Conservation (phyloP, 53 echinoderm and acorn worm species). For the Zoroaster sp. region DNA sequence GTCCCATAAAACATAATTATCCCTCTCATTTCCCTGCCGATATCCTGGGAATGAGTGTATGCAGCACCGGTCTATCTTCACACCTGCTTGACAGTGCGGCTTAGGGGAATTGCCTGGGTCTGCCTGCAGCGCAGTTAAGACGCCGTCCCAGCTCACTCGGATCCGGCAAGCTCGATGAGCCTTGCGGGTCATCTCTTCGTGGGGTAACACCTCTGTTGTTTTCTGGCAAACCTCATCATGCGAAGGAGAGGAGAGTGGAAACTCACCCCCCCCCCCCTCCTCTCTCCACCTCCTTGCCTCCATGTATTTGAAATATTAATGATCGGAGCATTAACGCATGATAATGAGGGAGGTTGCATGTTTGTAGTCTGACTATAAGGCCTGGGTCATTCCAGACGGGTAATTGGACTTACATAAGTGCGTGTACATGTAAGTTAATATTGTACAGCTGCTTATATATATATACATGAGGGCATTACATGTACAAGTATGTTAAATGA, state of each 20-base stretch:
- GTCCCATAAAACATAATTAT: neutral
- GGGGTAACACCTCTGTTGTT: conserved; percentile 5
- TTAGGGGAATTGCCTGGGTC: conserved; percentile 37
- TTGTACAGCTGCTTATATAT: too few species aligned
- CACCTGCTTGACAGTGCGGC: neutral
- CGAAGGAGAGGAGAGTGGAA: neutral
- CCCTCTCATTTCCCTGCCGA: neutral
- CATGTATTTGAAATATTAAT: conserved; percentile 38
- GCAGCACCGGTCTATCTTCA: conserved; percentile 8
- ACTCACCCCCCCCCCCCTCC: neutral
- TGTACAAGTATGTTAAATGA: too few species aligned
- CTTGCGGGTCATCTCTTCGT: conserved; percentile 29
- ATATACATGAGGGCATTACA: too few species aligned
- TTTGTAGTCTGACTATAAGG: neutral
- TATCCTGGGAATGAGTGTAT: neutral
- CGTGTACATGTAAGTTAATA: too few species aligned
- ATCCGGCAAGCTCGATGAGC: conserved; percentile 6
- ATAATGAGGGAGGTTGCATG: neutral
- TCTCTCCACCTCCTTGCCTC: neutral
- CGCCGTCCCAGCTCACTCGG: conserved; percentile 4
- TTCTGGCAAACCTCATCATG: conserved; percentile 22
- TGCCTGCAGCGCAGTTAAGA: conserved; percentile 5
- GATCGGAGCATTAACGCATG: neutral
- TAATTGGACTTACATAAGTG: too few species aligned
- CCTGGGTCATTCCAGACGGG: neutral